Evolutionary conservation across 2,888 invertebrate genomes (phyloP).

Genomic region (Cyaniris semiargus): DNA sequence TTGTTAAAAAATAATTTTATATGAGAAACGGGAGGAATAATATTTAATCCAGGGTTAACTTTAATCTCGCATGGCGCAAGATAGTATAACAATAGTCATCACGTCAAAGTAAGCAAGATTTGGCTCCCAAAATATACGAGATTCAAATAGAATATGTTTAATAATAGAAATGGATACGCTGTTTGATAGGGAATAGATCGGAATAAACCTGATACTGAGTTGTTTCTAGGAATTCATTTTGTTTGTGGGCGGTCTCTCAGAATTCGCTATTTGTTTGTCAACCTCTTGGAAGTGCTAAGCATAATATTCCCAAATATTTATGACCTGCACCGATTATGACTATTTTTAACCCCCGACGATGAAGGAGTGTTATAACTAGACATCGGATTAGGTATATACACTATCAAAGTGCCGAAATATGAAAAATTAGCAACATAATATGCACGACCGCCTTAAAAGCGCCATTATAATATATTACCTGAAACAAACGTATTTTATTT

Average conservation of each 20-base stretch:
- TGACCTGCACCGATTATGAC: not conserved
- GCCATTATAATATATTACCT: too few species aligned
- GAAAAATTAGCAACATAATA: too few species aligned
- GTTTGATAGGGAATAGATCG: not conserved
- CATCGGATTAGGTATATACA: too few species aligned
- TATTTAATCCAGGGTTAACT: not conserved
- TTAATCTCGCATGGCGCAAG: too few species aligned
- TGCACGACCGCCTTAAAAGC: too few species aligned
- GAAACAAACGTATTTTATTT: too few species aligned
- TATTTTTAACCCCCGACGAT: not conserved
- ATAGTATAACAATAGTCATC: not conserved
- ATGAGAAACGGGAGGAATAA: not conserved
- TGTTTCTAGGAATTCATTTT: not conserved
- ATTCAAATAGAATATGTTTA: not conserved
- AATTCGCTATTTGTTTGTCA: constrained; percentile 1
- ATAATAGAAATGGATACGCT: not conserved
- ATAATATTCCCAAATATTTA: constrained; percentile 2
- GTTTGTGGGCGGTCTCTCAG: not conserved
- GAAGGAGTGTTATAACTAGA: not conserved
- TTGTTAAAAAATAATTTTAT: too few species aligned
- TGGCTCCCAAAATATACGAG: not conserved
- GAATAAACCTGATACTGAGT: not conserved
- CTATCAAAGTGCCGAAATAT: too few species aligned
- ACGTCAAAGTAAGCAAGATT: not conserved
- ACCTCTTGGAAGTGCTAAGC: not conserved